phyloP scores from a whole-genome alignment of 2,797 vertebrate genomes.

The Coilia nasus region DNA sequence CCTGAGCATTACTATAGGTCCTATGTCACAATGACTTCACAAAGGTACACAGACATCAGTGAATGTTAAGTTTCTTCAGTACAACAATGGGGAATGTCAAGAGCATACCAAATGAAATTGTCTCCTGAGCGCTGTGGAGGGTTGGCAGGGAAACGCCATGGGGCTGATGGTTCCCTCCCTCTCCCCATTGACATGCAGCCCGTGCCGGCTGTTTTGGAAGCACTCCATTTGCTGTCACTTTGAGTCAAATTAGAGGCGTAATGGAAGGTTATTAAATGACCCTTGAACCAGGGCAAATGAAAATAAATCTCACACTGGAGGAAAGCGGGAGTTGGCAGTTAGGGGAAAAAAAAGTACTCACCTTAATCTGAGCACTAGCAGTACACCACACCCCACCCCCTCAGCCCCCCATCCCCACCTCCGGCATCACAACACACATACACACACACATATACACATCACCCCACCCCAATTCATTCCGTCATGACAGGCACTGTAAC shows the following conservation, averaged over 20 bases:
- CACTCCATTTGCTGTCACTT: slow-evolving; percentile 62
- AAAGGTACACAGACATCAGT: background rate
- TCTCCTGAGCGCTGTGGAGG: background rate
- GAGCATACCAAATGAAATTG: background rate
- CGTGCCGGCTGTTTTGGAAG: slow-evolving; percentile 57
- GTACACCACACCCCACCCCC: too few relatives aligned
- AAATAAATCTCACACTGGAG: slow-evolving; percentile 56
- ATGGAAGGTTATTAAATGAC: slow-evolving; percentile 67
- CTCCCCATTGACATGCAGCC: slow-evolving; percentile 58
- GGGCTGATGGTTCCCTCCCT: slow-evolving; percentile 1
- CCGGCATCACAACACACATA: too few relatives aligned
- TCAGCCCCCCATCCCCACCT: too few relatives aligned
- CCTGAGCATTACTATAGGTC: background rate
- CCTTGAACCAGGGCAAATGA: slow-evolving; percentile 54
- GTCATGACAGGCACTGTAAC: too few relatives aligned
- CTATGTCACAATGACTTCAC: background rate
- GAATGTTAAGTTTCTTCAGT: background rate
- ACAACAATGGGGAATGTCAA: background rate
- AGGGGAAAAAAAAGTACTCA: slow-evolving; percentile 20
- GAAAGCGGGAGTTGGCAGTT: slow-evolving; percentile 38
- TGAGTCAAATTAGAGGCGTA: slow-evolving; percentile 62
- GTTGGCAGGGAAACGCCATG: background rate
- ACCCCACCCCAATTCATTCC: too few relatives aligned
- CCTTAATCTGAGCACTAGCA: background rate
- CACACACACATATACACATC: too few relatives aligned